These are phyloP conservation scores for Spodoptera litura DNA, from an alignment of 1,140 invertebrate species.

Conservation along the genomic window DNA sequence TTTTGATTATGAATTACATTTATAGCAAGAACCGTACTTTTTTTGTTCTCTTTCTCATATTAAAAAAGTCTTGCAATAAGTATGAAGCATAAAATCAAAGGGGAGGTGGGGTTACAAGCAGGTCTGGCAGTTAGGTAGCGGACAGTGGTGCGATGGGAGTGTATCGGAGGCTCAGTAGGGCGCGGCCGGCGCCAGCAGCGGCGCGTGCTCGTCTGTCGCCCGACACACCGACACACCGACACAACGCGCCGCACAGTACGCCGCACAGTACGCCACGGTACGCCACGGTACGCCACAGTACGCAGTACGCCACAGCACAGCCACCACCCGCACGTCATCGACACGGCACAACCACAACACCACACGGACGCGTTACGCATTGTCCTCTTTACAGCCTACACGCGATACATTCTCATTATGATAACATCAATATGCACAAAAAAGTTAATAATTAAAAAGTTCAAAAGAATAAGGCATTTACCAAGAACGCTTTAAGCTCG, in stretches of 20 bases:
- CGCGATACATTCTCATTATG: background rate
- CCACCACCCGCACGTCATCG: conserved; percentile 34
- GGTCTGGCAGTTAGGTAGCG: background rate
- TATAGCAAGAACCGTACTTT: no score
- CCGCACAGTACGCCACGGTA: conserved; percentile 55
- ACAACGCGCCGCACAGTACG: conserved; percentile 54
- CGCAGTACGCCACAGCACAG: conserved; percentile 27
- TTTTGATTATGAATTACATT: no score
- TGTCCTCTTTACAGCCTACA: conserved; percentile 23
- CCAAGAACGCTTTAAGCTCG: no score
- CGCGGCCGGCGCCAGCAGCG: conserved; percentile 85
- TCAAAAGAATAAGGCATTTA: no score
- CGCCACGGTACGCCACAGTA: conserved; percentile 47
- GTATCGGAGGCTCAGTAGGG: conserved; percentile 65
- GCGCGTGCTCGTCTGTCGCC: conserved; percentile 87
- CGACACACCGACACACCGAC: conserved; percentile 70
- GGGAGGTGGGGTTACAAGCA: background rate
- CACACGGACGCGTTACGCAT: conserved; percentile 40
- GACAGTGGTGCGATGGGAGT: conserved; percentile 39
- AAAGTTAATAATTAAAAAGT: no score
- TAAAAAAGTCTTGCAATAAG: no score
- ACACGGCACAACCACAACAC: conserved; percentile 43
- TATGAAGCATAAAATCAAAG: background rate
- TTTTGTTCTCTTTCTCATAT: no score
- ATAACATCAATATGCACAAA: background rate